Evolutionary conservation across 53 echinoderm and acorn worm genomes (phyloP).

Genomic region (Holothuria leucospilota): DNA sequence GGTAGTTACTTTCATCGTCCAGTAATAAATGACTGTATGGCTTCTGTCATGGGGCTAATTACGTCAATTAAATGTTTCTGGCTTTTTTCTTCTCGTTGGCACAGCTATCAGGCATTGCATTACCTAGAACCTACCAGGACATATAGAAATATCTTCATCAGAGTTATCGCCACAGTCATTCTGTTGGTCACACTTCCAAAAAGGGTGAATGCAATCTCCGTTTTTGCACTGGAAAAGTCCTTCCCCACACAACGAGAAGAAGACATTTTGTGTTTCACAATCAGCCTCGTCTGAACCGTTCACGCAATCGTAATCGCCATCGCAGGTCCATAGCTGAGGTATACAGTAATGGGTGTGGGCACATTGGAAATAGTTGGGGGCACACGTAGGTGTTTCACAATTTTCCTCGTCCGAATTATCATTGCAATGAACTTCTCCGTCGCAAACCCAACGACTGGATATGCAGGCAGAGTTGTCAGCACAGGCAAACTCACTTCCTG

Average conservation of each 20-base stretch:
- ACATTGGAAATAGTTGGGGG: constrained; percentile 76
- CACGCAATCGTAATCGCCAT: constrained; percentile 82
- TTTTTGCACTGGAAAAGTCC: constrained; percentile 70
- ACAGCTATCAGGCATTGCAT: too few species aligned
- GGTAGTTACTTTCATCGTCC: too few species aligned
- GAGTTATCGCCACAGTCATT: constrained; percentile 82
- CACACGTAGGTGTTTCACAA: constrained; percentile 81
- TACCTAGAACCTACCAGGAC: not conserved
- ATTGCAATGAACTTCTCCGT: constrained; percentile 82
- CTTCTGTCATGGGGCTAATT: too few species aligned
- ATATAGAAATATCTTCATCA: constrained; percentile 70
- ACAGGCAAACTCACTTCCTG: constrained; percentile 78
- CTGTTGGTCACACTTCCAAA: constrained; percentile 93
- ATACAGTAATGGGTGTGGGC: constrained; percentile 64
- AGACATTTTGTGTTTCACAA: too few species aligned
- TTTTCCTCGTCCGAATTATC: constrained; percentile 81
- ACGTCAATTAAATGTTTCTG: too few species aligned
- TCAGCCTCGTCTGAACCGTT: constrained; percentile 82
- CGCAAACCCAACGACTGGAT: constrained; percentile 93
- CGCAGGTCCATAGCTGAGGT: constrained; percentile 85
- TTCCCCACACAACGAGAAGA: constrained; percentile 42
- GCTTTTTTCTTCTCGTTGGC: too few species aligned
- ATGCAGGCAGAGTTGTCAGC: constrained; percentile 76
- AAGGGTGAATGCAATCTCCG: constrained; percentile 82
- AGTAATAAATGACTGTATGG: too few species aligned